These are phyloP conservation scores for Sycophila texana DNA, from an alignment of 2,888 invertebrate genomes.

Conservation along the genomic window DNA sequence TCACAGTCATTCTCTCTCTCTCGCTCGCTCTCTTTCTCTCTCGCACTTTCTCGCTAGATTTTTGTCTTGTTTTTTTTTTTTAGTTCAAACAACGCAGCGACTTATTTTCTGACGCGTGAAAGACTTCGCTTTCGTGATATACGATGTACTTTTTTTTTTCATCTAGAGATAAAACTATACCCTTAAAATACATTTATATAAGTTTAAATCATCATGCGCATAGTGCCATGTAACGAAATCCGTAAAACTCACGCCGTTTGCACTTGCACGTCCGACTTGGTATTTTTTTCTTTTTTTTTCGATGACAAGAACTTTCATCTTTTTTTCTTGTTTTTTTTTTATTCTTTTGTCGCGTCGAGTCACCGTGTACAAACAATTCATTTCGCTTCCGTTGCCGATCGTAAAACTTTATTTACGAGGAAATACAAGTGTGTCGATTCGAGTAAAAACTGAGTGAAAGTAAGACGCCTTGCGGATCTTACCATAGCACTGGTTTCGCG, in stretches of 20 bases:
- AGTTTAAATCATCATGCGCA: conserved; percentile 36
- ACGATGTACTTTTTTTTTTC: conserved; percentile 42
- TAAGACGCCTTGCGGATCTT: no score
- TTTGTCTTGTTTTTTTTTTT: conserved; percentile 14
- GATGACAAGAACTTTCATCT: conserved; percentile 17
- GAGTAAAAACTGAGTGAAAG: no score
- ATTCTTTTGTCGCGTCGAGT: neutral
- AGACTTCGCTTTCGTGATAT: conserved; percentile 36
- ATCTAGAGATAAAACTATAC: conserved; percentile 53
- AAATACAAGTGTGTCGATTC: neutral
- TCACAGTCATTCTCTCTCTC: conserved; percentile 26
- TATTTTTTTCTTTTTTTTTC: neutral
- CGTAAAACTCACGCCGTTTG: conserved; percentile 52
- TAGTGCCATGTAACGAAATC: conserved; percentile 49
- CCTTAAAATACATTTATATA: conserved; percentile 57
- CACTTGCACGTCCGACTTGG: conserved; percentile 43
- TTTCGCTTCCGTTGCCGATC: neutral
- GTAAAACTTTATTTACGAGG: neutral
- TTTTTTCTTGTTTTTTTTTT: conserved; percentile 5
- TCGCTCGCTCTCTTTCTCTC: conserved; percentile 26
- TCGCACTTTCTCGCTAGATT: conserved; percentile 8
- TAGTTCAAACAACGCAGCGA: conserved; percentile 40
- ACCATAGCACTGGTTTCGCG: no score
- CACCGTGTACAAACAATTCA: conserved; percentile 32
- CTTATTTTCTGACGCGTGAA: conserved; percentile 38